These are phyloP conservation scores for Mylabris sibirica DNA, from an alignment of 2,888 invertebrate species.

Conservation along the genomic window DNA sequence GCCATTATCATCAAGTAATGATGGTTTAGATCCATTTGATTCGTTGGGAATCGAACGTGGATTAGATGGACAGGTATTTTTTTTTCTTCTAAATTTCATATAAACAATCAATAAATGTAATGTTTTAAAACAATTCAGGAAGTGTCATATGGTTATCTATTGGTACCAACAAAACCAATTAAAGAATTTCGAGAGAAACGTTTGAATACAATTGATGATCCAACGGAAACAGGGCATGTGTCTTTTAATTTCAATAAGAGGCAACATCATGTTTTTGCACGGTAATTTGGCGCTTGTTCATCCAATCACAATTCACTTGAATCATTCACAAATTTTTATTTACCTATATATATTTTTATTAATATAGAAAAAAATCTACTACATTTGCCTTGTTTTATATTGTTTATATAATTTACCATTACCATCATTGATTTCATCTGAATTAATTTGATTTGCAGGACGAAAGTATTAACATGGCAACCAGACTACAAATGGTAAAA, in stretches of 20 bases:
- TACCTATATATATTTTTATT: background rate
- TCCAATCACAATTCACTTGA: constrained; percentile 6
- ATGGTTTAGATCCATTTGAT: constrained; percentile 85
- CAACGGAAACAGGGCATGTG: constrained; percentile 47
- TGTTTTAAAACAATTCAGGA: constrained; percentile 65
- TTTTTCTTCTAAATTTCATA: too few species aligned
- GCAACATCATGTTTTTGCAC: constrained; percentile 66
- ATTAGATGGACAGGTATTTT: constrained; percentile 79
- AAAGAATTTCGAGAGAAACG: constrained; percentile 63
- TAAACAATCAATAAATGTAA: too few species aligned
- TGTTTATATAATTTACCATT: constrained; percentile 12
- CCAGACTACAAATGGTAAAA: constrained; percentile 85
- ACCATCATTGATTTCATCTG: constrained; percentile 62
- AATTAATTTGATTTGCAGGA: constrained; percentile 71
- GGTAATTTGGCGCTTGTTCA: constrained; percentile 56
- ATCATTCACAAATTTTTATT: constrained; percentile 13
- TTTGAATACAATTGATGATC: constrained; percentile 55
- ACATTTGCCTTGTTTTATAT: constrained; percentile 26
- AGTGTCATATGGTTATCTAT: constrained; percentile 85
- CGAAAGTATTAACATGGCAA: constrained; percentile 86
- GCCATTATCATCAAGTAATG: constrained; percentile 84
- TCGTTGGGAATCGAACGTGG: constrained; percentile 82
- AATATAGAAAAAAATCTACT: background rate
- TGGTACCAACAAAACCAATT: constrained; percentile 74
- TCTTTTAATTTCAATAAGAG: constrained; percentile 33